These are phyloP conservation scores for Zosterops lateralis DNA, from an alignment of 2,113 vertebrate species.

Conservation along the genomic window DNA sequence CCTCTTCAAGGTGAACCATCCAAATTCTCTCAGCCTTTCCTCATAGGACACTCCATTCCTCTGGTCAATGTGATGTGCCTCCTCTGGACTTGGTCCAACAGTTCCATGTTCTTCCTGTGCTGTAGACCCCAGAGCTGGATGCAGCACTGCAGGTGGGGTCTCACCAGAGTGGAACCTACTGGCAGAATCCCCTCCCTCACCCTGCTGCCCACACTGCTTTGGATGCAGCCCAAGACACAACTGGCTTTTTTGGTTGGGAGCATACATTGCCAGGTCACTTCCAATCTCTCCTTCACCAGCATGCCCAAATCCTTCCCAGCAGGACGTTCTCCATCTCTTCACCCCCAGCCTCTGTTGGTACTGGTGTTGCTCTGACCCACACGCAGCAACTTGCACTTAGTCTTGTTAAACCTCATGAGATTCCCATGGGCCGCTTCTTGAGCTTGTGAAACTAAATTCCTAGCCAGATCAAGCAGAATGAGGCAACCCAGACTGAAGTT, in stretches of 20 bases:
- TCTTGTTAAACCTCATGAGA: not conserved
- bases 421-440: fast-evolving
- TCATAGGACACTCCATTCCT: not conserved
- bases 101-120: not conserved
- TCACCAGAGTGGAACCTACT: not conserved
- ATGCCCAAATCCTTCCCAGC: not conserved
- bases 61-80: fast-evolving
- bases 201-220: fast-evolving
- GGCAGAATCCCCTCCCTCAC: fast-evolving
- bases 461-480: not conserved
- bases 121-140: not conserved
- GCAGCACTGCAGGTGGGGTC: fast-evolving
- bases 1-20: not conserved
- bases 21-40: not conserved
- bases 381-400: not conserved
- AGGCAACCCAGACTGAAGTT: not conserved
- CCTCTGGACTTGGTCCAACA: fast-evolving
- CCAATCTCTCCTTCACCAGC: too few species aligned
- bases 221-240: not conserved
- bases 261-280: fast-evolving
- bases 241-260: not conserved
- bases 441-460: not conserved
- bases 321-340: not conserved
- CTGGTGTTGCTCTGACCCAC: too few species aligned
- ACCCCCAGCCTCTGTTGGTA: not conserved